Evolutionary conservation across 2,113 vertebrate species (phyloP), one percentile per base, ranked within the genome.

Genomic region (Crotalus viridis): DNA sequence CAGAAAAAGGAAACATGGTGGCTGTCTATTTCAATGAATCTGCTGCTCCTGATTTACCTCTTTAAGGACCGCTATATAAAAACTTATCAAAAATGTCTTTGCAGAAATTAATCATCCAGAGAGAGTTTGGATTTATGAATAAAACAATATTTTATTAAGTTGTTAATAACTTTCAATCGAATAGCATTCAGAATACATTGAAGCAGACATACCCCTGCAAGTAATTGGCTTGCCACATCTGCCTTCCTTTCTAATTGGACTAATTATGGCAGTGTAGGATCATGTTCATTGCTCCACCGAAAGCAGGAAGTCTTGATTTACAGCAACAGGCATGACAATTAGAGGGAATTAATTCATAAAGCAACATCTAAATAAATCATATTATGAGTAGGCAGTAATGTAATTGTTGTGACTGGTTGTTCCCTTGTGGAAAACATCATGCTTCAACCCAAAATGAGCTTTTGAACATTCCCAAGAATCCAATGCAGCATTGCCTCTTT

Each of bases 311-410:
- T 96, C 97, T 97, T 97, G 97, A 98, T 98, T 98, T 98, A 98
- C 97, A 97, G 96, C 94, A 93, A 98, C 96, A 97, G 96, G 97
- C 98, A 96, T 96, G 95, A 97, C 98, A 98, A 98, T 98, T 98
- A 98, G 96, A 97, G 95, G 94, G 97, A 98, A 98, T 98, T 98
- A 98, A 98, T 98, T 97, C 97, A 98, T 97, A 98, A 86, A 91
- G 97, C 97, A 98, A 98, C 98, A 98, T 97, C 97, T 97, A 98
- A 98, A 98, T 98, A 98, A 98, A 98, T 98, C 97, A 98, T 98
- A 97, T 97, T 97, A 97, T 89, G 96, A 97, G 95, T 97, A 98
- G 97, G 97, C 97, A 97, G 97, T 96, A 94, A 96, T 97, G 97
- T 97, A 97, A 98, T 98, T 98, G 97, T 98, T 98, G 97, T 98